Base-by-base conservation (phyloP, 2,888 invertebrate species). In the Drosophila colorata region DNA sequence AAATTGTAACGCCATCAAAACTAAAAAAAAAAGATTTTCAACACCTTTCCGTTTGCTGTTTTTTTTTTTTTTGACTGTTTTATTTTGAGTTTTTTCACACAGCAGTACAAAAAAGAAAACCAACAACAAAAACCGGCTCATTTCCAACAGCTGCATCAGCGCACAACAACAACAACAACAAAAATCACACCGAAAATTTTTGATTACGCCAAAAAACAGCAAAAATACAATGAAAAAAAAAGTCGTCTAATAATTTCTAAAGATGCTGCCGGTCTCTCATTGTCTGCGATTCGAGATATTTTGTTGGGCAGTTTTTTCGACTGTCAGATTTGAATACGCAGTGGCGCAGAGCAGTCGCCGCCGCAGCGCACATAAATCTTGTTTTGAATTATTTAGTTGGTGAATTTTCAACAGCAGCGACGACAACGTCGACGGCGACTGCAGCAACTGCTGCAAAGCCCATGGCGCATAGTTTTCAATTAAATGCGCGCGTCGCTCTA, bases 341-440 rank as follows among this genome's bases (percentile, higher is more conserved):
- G 52, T 52, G 35, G 63, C 63, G 40, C 14, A 44, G 44, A 38
- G 60, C 60, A 40, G 58, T 25, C 11, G 58, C 35, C 57, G 61
- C 47, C 18, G 28, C 40, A 31, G 61, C 78, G 57, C 48, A 68
- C 70, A 84, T 80, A 78, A 84, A 74, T 78, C 78, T 78, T 80
- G 79, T 72, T 80, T 81, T 78, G 75, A 85, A 78, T 85, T 75
- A 78, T 74, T 66, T 69, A 61, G 66, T 61, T 80, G 61, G 61
- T 63, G 56, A 23, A 47, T 51, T 58, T 58, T 65, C 51, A 33
- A 41, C 38, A 64, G 18, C 41, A 20, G 25, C 37, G 9, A 43
- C 35, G 18, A 18, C 25, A 14, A 18, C 13, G 9, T 8, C 51
- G 37, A 41, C 38, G 4, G 25, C 16, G 25, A 28, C 28, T 16